Evolutionary conservation across 2,888 invertebrate species (phyloP).

Genomic region (Thymelicus sylvestris): DNA sequence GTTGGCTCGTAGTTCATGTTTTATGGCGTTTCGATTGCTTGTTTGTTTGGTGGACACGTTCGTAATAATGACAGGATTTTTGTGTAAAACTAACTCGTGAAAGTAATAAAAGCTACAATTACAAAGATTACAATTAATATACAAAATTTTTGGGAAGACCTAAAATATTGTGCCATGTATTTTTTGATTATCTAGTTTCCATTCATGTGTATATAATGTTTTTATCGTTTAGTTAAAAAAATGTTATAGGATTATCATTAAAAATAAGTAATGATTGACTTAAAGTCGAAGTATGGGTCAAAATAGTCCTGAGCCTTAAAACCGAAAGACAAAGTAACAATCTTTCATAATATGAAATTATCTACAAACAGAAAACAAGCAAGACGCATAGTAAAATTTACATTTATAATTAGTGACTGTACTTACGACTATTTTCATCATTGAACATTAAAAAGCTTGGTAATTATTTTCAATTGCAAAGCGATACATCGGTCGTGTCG

Average conservation of each 20-base stretch:
- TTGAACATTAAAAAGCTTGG: conserved; percentile 9
- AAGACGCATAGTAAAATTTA: not conserved
- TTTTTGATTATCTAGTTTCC: too few species aligned
- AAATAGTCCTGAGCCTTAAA: not conserved
- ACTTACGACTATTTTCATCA: conserved; percentile 15
- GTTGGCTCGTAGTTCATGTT: conserved; percentile 30
- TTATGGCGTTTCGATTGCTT: conserved; percentile 32
- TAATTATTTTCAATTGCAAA: conserved; percentile 15
- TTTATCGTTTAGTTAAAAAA: too few species aligned
- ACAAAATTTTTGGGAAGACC: too few species aligned
- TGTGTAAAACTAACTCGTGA: too few species aligned
- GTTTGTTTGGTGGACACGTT: not conserved
- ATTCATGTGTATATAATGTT: too few species aligned
- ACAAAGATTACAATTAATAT: too few species aligned
- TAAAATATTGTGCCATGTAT: too few species aligned
- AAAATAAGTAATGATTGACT: too few species aligned
- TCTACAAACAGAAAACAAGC: not conserved
- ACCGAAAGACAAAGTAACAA: not conserved
- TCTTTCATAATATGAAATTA: too few species aligned
- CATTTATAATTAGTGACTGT: conserved; percentile 45
- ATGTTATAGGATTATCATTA: too few species aligned
- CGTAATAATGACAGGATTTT: conserved; percentile 3
- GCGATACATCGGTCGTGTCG: conserved; percentile 20
- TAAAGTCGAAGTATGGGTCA: not conserved
- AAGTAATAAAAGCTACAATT: too few species aligned